A percentile compares a stretch with the other conserved stretches of the same genome.
Evolutionary conservation across 2,113 vertebrate genomes (phyloP).

Genomic region (Notarius lentiginosus): DNA sequence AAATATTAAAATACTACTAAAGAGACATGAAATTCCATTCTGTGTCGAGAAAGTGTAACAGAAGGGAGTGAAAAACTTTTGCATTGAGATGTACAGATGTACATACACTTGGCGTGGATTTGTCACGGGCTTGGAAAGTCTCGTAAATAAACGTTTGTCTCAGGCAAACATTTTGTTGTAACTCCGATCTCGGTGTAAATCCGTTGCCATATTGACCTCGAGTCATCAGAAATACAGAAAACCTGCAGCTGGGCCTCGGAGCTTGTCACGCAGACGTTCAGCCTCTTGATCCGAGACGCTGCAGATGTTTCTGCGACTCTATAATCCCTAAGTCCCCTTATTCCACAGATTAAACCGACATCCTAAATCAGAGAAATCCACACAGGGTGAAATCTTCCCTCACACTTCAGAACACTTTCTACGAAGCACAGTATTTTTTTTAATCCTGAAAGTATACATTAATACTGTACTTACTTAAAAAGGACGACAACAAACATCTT

Average conservation of each 20-base stretch:
- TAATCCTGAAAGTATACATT: not conserved
- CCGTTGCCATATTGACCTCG: not conserved
- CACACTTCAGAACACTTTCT: not conserved
- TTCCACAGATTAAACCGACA: not conserved
- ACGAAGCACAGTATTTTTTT: not conserved
- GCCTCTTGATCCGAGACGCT: not conserved
- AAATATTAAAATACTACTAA: not conserved
- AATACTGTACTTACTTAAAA: not conserved
- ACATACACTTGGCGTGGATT: not conserved
- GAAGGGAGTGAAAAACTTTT: not conserved
- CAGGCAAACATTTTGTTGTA: not conserved
- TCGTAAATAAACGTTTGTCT: not conserved
- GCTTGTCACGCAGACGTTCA: not conserved
- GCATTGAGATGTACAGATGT: too few species aligned
- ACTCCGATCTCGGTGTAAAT: not conserved
- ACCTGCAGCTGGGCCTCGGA: not conserved
- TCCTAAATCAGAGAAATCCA: not conserved
- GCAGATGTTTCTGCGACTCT: slow-evolving; percentile 1
- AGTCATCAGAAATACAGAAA: not conserved
- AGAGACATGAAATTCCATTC: not conserved
- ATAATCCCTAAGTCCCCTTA: not conserved
- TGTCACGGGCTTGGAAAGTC: not conserved
- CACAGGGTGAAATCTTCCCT: not conserved
- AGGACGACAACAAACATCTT: not conserved
- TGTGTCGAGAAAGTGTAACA: not conserved